These are phyloP conservation scores for Oophaga pumilio DNA, from an alignment of 2,113 vertebrate genomes.

Conservation along the genomic window DNA sequence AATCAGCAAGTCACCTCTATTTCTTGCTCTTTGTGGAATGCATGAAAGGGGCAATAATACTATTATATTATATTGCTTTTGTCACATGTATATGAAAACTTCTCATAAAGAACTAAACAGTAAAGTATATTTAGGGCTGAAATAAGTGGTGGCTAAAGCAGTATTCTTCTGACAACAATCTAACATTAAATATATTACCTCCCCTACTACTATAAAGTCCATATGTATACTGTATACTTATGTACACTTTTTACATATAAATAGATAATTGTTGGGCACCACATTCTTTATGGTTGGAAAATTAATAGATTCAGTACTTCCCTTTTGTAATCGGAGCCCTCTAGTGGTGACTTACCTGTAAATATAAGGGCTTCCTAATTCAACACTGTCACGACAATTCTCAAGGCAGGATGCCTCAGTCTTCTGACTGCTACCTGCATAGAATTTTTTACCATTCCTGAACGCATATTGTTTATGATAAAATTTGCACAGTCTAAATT, in stretches of 20 bases:
- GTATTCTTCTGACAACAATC: too few relatives aligned
- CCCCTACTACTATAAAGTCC: too few relatives aligned
- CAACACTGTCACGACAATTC: neutral
- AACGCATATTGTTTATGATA: neutral
- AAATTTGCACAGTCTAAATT: neutral
- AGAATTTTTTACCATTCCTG: neutral
- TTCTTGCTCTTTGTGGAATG: too few relatives aligned
- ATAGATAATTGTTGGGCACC: neutral
- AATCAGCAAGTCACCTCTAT: too few relatives aligned
- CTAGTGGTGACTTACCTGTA: neutral
- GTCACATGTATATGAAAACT: too few relatives aligned
- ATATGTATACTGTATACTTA: too few relatives aligned
- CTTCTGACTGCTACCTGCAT: neutral
- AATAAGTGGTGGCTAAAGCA: too few relatives aligned
- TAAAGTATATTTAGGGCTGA: too few relatives aligned
- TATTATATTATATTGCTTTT: too few relatives aligned
- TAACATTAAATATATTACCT: too few relatives aligned
- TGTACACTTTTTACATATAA: neutral
- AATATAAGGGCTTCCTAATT: neutral
- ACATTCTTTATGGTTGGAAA: neutral
- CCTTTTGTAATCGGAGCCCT: neutral
- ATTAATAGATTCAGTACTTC: neutral
- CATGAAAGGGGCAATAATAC: too few relatives aligned
- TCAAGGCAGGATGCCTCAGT: neutral
- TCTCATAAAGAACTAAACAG: too few relatives aligned